phyloP scores from a whole-genome alignment of 64 coral and sea anemone genomes.

The Porites australiensis region DNA sequence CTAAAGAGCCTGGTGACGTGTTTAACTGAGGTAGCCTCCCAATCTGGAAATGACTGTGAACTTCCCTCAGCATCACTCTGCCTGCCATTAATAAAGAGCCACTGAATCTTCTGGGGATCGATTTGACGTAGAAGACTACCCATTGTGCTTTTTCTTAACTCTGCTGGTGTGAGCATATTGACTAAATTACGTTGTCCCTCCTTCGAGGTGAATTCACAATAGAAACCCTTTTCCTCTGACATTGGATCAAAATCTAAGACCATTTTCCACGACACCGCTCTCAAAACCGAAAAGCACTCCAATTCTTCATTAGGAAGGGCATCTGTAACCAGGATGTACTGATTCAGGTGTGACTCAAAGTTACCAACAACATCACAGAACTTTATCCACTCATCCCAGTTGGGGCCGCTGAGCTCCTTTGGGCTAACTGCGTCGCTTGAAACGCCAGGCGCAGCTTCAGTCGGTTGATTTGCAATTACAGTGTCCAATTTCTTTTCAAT shows the following conservation, averaged over 20 bases:
- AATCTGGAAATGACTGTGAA: slow-evolving; percentile 32
- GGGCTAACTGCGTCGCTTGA: neutral
- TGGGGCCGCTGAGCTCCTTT: slow-evolving; percentile 45
- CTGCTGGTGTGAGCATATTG: slow-evolving; percentile 75
- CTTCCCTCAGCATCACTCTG: slow-evolving; percentile 50
- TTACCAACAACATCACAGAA: slow-evolving; percentile 72
- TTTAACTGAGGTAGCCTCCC: slow-evolving; percentile 73
- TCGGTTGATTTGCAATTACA: too few relatives aligned
- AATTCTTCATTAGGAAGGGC: slow-evolving; percentile 43
- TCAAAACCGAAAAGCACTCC: slow-evolving; percentile 52
- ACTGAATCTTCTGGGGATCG: slow-evolving; percentile 63
- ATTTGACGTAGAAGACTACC: slow-evolving; percentile 50
- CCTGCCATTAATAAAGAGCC: slow-evolving; percentile 87
- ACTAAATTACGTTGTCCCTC: slow-evolving; percentile 63
- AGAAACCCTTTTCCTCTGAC: slow-evolving; percentile 85
- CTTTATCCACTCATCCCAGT: slow-evolving; percentile 78
- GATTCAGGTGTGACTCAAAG: slow-evolving; percentile 69
- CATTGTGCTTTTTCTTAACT: slow-evolving; percentile 32
- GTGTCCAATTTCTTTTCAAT: neutral
- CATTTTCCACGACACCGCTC: slow-evolving; percentile 88
- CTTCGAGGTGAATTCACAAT: slow-evolving; percentile 62
- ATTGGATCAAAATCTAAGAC: slow-evolving; percentile 82
- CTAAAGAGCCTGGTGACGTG: slow-evolving; percentile 66
- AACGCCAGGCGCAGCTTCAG: neutral
- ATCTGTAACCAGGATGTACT: slow-evolving; percentile 81